These are phyloP conservation scores for Bothrops jararaca DNA, from an alignment of 2,113 vertebrate species.

Conservation along the genomic window DNA sequence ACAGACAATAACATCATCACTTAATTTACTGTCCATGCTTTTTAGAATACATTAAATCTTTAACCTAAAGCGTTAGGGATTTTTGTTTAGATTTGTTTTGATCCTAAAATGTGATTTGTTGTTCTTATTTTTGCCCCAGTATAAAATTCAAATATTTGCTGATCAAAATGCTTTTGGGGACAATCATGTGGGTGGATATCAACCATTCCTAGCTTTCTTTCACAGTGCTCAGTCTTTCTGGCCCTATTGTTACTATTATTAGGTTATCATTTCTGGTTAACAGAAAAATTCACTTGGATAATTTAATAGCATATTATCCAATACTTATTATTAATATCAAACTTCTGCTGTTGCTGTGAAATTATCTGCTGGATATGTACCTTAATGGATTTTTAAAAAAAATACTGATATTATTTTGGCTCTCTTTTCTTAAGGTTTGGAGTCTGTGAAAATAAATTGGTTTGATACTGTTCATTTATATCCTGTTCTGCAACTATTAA, in stretches of 20 bases:
- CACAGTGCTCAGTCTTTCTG: neutral
- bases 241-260: neutral
- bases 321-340: conserved; percentile 12
- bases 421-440: neutral
- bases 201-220: neutral
- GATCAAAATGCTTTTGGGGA: neutral
- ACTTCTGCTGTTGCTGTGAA: neutral
- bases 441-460: neutral
- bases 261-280: conserved; percentile 18
- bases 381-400: fast-evolving
- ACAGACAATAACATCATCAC: neutral
- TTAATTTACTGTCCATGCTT: neutral
- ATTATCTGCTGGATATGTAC: neutral
- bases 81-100: neutral
- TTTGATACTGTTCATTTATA: neutral
- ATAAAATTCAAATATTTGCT: neutral
- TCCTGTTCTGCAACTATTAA: neutral
- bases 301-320: conserved; percentile 17
- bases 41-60: neutral
- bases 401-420: neutral
- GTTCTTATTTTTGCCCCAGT: neutral
- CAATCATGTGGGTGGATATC: neutral
- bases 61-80: neutral
- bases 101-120: neutral
- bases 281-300: conserved; percentile 5